Base-by-base conservation (phyloP, 1,140 invertebrate species). In the Leguminivora glycinivorella region DNA sequence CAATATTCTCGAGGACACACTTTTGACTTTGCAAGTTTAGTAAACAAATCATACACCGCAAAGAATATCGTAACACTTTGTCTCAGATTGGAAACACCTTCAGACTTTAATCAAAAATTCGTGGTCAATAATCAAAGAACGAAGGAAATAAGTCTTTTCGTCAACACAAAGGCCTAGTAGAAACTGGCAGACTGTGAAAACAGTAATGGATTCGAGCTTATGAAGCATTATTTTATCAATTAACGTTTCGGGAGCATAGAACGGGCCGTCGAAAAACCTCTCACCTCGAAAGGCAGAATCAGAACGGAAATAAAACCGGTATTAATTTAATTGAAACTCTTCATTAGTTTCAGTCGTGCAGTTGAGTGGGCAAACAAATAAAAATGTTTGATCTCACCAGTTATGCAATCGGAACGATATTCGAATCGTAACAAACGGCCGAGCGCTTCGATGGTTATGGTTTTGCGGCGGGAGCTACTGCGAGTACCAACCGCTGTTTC, bases 271-370 rank as follows among this genome's bases (percentile, higher is more conserved):
- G 80, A 83, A 85, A 80, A 82, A 80, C 25, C 71, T 72, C 72
- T 77, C 75, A 69, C 75, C 73, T 75, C 76, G 60, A 77, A 72
- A 70, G 74, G 71, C 67, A 78, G 76, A 80, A 80, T 78, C 74
- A 75, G 81, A 83, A 80, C 75, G 78, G 70, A 83, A 87, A 88
- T 88, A 87, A 85, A 90, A 88, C 75, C 80, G 70, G 77, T 83
- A 85, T 87, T 88, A 88, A 90, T 87, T 90, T 87, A 85, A 88
- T 85, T 80, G 83, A 85, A 86, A 83, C 82, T 87, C 86, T 88
- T 88, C 85, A 90, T 88, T 88, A 88, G 84, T 90, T 90, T 83
- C 82, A 88, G 78, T 76, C 78, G 80, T 88, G 82, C 80, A 84
- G 84, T 85, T 84, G 82, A 85, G 75, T 84, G 82, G 78, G 77